Conservation (phyloP, 2,113 vertebrate species). For the Heterotilapia buettikoferi region DNA sequence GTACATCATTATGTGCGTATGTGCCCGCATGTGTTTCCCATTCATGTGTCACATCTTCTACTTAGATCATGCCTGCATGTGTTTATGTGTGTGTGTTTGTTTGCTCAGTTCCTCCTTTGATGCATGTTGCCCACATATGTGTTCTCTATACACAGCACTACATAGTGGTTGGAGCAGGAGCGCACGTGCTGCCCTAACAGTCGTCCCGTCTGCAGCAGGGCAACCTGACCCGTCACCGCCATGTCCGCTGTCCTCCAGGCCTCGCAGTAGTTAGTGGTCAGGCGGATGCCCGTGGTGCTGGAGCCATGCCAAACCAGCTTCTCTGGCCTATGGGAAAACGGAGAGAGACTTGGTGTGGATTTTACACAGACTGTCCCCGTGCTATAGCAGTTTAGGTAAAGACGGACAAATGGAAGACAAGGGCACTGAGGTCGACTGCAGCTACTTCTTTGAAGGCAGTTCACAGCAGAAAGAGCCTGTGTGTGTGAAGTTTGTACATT, state of each 20-base stretch:
- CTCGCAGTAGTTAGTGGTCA: constrained; percentile 87
- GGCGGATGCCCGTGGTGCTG: constrained; percentile 75
- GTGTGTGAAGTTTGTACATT: not conserved
- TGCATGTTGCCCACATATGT: constrained; percentile 76
- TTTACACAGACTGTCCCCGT: not conserved
- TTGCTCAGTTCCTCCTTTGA: constrained; percentile 68
- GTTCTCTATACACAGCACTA: constrained; percentile 93
- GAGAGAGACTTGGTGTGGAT: not conserved
- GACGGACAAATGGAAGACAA: fast-evolving
- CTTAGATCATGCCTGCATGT: constrained; percentile 1
- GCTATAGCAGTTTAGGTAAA: not conserved
- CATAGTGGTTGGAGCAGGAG: constrained; percentile 82
- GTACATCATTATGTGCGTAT: not conserved
- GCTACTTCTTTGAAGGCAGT: not conserved
- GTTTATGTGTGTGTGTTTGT: not conserved
- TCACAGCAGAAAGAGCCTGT: not conserved
- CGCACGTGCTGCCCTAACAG: constrained; percentile 84
- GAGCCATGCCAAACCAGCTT: constrained; percentile 93
- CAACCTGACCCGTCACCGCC: constrained; percentile 82
- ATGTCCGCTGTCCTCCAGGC: constrained; percentile 80
- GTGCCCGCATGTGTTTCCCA: constrained; percentile 21
- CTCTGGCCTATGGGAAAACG: constrained; percentile 76
- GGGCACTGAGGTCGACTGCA: not conserved
- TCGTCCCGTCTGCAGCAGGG: constrained; percentile 77
- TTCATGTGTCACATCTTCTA: not conserved